Conservation (phyloP, 2,888 invertebrate species). For the Lasioglossum lativentre region DNA sequence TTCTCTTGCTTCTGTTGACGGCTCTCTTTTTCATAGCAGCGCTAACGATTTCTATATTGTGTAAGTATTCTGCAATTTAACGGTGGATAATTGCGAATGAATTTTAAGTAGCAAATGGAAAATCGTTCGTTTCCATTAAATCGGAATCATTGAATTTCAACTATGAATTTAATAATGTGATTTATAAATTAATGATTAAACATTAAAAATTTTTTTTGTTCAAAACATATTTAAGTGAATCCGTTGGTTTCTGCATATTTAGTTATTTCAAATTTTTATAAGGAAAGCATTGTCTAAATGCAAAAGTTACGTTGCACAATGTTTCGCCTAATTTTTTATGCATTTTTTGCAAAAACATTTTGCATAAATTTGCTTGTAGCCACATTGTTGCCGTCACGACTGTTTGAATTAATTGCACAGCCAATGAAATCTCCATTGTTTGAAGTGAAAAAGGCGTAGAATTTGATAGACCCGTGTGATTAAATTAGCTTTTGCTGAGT, state of each 20-base stretch:
- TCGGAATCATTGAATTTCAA: background rate
- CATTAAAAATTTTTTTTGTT: background rate
- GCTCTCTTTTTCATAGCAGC: slow-evolving; percentile 68
- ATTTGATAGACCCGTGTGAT: background rate
- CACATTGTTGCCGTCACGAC: background rate
- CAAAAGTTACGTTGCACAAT: background rate
- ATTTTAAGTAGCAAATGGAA: background rate
- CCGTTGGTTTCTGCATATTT: background rate
- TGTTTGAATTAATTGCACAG: background rate
- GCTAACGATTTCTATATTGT: slow-evolving; percentile 75
- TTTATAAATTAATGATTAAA: background rate
- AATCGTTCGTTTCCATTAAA: background rate
- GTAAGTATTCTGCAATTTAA: slow-evolving; percentile 73
- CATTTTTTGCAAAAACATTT: background rate
- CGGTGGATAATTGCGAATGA: background rate
- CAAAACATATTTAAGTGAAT: background rate
- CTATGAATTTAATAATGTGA: background rate
- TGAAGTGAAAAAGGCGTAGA: background rate
- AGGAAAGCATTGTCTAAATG: background rate
- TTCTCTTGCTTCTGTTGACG: slow-evolving; percentile 70
- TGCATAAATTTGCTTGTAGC: background rate
- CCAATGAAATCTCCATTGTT: background rate
- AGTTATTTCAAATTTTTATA: background rate
- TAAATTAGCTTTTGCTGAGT: background rate
- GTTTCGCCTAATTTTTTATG: background rate